Conservation (phyloP, 2,797 vertebrate genomes). For the Jordanella pulchra region DNA sequence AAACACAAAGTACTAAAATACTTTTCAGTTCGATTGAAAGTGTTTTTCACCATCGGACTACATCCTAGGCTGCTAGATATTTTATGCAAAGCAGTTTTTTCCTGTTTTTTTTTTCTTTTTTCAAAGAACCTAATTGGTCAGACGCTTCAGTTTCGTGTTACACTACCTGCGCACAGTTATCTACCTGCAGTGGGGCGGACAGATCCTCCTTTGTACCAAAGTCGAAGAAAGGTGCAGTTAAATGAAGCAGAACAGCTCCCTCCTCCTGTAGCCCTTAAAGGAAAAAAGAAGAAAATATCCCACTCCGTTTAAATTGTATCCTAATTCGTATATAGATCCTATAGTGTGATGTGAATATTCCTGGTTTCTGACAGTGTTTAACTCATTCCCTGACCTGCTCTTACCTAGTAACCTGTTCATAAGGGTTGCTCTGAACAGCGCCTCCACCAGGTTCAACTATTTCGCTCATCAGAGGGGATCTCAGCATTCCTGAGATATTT, state of each 20-base stretch:
- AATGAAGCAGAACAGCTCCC: conserved; percentile 41
- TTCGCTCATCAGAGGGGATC: conserved; percentile 44
- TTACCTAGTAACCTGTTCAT: conserved; percentile 34
- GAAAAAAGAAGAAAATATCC: background rate
- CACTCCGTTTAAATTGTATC: background rate
- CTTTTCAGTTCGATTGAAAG: background rate
- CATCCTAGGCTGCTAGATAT: conserved; percentile 25
- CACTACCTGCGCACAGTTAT: conserved; percentile 79
- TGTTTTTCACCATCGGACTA: background rate
- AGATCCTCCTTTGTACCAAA: conserved; percentile 76
- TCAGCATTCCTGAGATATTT: conserved; percentile 77
- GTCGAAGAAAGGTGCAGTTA: conserved; percentile 40
- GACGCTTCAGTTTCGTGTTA: conserved; percentile 79
- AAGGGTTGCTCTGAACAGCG: conserved; percentile 56
- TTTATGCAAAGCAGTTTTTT: conserved; percentile 66
- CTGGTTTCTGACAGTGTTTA: conserved; percentile 26
- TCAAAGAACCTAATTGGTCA: conserved; percentile 72
- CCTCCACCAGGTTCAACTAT: conserved; percentile 57
- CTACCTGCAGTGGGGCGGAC: conserved; percentile 74
- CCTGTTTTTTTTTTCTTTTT: background rate
- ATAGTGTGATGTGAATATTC: background rate
- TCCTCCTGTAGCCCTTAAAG: conserved; percentile 7
- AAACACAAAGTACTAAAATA: background rate
- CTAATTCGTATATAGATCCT: background rate
- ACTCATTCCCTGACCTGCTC: conserved; percentile 9